phyloP scores from a whole-genome alignment of 2,113 vertebrate genomes.

The Prochilodus magdalenae region DNA sequence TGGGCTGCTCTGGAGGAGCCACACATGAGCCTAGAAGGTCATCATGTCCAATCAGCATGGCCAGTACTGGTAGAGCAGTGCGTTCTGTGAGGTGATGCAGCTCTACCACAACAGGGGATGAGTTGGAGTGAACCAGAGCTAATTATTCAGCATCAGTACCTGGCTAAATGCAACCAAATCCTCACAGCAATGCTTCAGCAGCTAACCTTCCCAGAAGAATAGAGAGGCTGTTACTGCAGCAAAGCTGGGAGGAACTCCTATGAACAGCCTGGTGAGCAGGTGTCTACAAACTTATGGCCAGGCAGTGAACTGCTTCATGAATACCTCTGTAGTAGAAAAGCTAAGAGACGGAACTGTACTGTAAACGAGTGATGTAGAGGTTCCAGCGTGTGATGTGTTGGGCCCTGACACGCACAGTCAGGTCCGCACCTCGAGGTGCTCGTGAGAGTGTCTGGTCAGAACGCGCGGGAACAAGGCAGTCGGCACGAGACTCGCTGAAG shows the following conservation, averaged over 20 bases:
- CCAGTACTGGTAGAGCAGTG: no score
- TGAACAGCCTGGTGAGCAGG: background rate
- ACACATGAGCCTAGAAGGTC: background rate
- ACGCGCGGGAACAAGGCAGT: conserved; percentile 5
- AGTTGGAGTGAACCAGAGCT: background rate
- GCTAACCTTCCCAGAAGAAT: background rate
- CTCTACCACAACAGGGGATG: background rate
- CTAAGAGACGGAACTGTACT: no score
- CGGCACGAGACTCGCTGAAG: conserved; percentile 26
- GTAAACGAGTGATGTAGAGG: no score
- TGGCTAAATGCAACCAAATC: background rate
- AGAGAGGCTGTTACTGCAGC: background rate
- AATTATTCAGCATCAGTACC: no score
- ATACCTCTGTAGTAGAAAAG: no score
- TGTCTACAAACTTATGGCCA: background rate
- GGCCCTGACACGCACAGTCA: background rate
- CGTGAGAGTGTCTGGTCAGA: background rate
- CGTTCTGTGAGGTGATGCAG: background rate
- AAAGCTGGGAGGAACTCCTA: no score
- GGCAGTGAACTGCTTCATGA: no score
- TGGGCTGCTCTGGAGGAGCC: background rate
- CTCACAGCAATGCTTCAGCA: background rate
- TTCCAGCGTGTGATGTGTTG: background rate
- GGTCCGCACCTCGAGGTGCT: background rate
- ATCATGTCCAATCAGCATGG: background rate